Percentiles rank a stretch among this genome's conserved stretches.
These are phyloP conservation scores for Drosophila nigrodunni DNA, from an alignment of 1,140 invertebrate species.

Conservation along the genomic window DNA sequence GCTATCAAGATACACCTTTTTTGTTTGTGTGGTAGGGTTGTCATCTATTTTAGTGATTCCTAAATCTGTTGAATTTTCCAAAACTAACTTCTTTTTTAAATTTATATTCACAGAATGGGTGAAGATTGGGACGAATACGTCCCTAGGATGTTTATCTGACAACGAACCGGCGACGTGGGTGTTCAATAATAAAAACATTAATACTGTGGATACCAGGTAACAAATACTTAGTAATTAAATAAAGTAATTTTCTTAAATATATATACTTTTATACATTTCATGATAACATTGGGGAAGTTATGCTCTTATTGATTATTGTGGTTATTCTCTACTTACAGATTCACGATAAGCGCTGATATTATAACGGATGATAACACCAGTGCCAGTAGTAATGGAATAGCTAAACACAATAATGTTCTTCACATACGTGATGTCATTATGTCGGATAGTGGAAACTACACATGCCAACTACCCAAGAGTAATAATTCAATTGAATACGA, in stretches of 20 bases:
- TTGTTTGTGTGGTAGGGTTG: not conserved
- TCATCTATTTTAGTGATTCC: not conserved
- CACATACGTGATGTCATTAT: slow-evolving; percentile 80
- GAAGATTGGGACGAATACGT: slow-evolving; percentile 84
- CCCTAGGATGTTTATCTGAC: slow-evolving; percentile 84
- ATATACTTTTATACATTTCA: not conserved
- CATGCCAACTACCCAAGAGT: slow-evolving; percentile 82
- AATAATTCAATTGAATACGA: slow-evolving; percentile 66
- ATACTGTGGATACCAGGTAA: slow-evolving; percentile 80
- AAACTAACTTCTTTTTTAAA: not conserved
- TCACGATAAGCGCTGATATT: slow-evolving; percentile 31
- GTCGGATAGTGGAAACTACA: slow-evolving; percentile 85
- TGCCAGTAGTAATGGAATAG: slow-evolving; percentile 41
- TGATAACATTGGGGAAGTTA: not conserved
- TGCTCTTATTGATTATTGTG: not conserved
- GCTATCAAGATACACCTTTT: no score
- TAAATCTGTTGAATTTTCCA: no score
- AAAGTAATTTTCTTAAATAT: not conserved
- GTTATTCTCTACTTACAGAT: slow-evolving; percentile 35
- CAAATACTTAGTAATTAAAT: not conserved
- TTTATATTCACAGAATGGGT: slow-evolving; percentile 53
- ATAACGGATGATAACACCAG: slow-evolving; percentile 38
- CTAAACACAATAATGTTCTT: slow-evolving; percentile 62
- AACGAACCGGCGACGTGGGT: slow-evolving; percentile 84
- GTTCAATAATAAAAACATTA: slow-evolving; percentile 84